Conservation (phyloP, 2,888 invertebrate genomes). For the Darwinula stevensoni region DNA sequence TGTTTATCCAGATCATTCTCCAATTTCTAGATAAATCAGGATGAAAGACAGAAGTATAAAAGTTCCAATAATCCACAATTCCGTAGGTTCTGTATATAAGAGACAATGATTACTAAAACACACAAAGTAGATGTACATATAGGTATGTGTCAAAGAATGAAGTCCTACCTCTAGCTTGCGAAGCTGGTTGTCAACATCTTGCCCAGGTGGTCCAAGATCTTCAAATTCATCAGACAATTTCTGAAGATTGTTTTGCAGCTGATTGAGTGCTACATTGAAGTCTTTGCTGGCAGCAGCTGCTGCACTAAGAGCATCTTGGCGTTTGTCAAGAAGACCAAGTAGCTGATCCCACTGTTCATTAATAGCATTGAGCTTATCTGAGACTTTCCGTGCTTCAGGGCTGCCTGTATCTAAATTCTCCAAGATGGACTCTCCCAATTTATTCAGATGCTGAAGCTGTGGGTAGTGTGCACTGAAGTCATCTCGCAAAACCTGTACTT, state of each 20-base stretch:
- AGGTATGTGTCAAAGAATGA: no score
- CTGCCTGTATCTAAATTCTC: conserved; percentile 24
- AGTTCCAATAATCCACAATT: no score
- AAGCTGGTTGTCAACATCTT: conserved; percentile 53
- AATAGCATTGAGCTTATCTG: conserved; percentile 37
- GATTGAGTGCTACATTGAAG: conserved; percentile 58
- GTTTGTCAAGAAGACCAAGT: conserved; percentile 43
- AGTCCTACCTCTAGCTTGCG: conserved; percentile 38
- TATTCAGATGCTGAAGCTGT: conserved; percentile 50
- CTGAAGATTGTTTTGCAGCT: conserved; percentile 57
- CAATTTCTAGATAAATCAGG: conserved; percentile 24
- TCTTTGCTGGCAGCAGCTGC: conserved; percentile 75
- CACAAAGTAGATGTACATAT: no score
- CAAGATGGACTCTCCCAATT: conserved; percentile 44
- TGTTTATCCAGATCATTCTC: conserved; percentile 68
- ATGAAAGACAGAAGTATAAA: no score
- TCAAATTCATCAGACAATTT: conserved; percentile 62
- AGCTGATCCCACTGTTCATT: conserved; percentile 47
- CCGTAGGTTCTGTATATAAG: no score
- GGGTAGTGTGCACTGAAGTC: conserved; percentile 82
- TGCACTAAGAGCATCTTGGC: conserved; percentile 62
- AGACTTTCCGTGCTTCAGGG: conserved; percentile 31
- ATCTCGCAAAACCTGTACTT: conserved; percentile 54
- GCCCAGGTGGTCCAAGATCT: conserved; percentile 35
- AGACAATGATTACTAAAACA: no score